Evolutionary conservation across 1,140 invertebrate species (phyloP).

Genomic region (Papilio glaucus): DNA sequence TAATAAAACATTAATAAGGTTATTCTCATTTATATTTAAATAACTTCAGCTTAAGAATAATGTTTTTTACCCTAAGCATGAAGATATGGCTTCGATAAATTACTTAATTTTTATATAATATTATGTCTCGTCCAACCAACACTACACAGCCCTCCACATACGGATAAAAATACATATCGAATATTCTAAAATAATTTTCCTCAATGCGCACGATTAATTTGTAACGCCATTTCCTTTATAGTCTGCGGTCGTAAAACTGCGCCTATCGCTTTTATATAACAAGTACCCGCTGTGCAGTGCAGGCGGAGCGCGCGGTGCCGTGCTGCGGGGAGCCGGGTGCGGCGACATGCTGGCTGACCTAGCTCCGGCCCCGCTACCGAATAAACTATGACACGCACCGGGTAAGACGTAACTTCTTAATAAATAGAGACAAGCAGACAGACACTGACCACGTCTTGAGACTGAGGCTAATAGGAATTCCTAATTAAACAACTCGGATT

Average conservation of each 20-base stretch:
- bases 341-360: neutral
- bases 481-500: too few relatives aligned
- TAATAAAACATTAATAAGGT: too few relatives aligned
- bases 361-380: neutral
- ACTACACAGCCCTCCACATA: neutral
- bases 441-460: too few relatives aligned
- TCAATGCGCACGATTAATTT: neutral
- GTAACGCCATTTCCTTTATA: neutral
- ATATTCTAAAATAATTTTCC: neutral
- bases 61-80: too few relatives aligned
- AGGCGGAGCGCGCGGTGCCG: neutral
- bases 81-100: too few relatives aligned
- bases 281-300: neutral
- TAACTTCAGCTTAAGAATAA: too few relatives aligned
- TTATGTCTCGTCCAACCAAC: too few relatives aligned
- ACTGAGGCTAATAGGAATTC: too few relatives aligned
- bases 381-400: neutral
- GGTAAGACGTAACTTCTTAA: neutral
- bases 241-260: neutral
- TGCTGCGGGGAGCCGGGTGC: neutral
- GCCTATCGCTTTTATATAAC: constrained; percentile 8
- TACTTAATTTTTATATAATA: too few relatives aligned
- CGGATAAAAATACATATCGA: neutral
- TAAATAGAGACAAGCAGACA: neutral
- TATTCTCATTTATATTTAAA: too few relatives aligned